A percentile compares a stretch with the other conserved stretches of the same genome.
Conservation (phyloP, 1,140 invertebrate species). For the Drosophila sucinea region DNA sequence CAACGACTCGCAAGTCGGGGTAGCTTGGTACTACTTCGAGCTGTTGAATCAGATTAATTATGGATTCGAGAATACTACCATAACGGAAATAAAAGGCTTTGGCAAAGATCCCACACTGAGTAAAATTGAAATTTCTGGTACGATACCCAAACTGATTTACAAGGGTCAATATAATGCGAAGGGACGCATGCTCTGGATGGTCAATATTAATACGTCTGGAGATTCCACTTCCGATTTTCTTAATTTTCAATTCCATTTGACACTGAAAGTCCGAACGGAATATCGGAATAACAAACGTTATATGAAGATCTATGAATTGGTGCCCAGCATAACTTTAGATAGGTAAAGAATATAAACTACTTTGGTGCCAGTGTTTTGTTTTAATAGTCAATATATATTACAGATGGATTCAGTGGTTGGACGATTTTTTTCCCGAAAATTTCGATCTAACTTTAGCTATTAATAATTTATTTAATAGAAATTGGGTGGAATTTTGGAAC, state of each 20-base stretch:
- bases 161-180: slow-evolving; percentile 55
- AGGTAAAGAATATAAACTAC: slow-evolving; percentile 36
- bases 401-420: slow-evolving; percentile 65
- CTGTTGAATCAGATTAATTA: slow-evolving; percentile 56
- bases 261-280: slow-evolving; percentile 53
- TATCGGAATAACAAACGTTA: slow-evolving; percentile 66
- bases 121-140: slow-evolving; percentile 53
- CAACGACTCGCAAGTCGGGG: slow-evolving; percentile 52
- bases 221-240: slow-evolving; percentile 53
- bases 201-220: slow-evolving; percentile 48
- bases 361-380: neutral
- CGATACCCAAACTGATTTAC: slow-evolving; percentile 51
- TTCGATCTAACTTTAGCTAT: slow-evolving; percentile 51
- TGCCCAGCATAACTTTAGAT: slow-evolving; percentile 51
- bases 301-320: slow-evolving; percentile 58
- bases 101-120: slow-evolving; percentile 52
- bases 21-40: slow-evolving; percentile 51
- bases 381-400: neutral
- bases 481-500: slow-evolving; percentile 69
- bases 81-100: slow-evolving; percentile 55
- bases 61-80: slow-evolving; percentile 66
- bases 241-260: slow-evolving; percentile 52
- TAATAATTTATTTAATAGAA: slow-evolving; percentile 56
- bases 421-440: slow-evolving; percentile 64
- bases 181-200: slow-evolving; percentile 58